Evolutionary conservation across 2,797 vertebrate species (phyloP).

Genomic region (Pteropus rufus): DNA sequence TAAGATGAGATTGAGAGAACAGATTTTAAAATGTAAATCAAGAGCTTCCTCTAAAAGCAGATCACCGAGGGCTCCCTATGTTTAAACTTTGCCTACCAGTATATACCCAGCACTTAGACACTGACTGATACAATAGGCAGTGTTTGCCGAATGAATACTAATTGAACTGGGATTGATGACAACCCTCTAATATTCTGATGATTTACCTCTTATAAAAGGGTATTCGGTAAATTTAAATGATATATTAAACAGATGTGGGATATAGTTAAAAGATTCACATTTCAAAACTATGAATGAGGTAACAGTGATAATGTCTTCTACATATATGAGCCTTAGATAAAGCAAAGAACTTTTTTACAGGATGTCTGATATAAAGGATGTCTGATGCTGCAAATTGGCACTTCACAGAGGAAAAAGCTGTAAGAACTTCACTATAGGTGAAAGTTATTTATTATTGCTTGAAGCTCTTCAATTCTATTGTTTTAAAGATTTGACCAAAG

Average conservation of each 20-base stretch:
- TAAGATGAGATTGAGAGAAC: background rate
- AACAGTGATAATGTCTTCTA: background rate
- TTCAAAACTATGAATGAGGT: background rate
- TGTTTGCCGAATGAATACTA: background rate
- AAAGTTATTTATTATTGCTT: background rate
- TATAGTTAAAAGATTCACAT: background rate
- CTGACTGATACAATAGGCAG: background rate
- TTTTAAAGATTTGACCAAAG: background rate
- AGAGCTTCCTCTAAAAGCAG: background rate
- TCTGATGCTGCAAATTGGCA: background rate
- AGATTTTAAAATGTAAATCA: background rate
- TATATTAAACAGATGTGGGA: background rate
- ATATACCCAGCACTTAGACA: background rate
- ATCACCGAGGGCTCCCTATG: background rate
- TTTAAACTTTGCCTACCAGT: background rate
- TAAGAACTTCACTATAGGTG: background rate
- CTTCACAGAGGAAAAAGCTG: background rate
- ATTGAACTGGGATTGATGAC: background rate
- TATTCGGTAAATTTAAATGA: constrained; percentile 4
- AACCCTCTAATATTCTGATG: background rate
- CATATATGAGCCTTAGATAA: background rate
- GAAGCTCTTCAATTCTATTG: background rate
- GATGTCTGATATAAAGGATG: background rate
- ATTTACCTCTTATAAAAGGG: background rate
- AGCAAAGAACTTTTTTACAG: background rate